Evolutionary conservation across 1,140 invertebrate species (phyloP), one percentile per base, ranked within the genome.

Genomic region (Apis laboriosa): DNA sequence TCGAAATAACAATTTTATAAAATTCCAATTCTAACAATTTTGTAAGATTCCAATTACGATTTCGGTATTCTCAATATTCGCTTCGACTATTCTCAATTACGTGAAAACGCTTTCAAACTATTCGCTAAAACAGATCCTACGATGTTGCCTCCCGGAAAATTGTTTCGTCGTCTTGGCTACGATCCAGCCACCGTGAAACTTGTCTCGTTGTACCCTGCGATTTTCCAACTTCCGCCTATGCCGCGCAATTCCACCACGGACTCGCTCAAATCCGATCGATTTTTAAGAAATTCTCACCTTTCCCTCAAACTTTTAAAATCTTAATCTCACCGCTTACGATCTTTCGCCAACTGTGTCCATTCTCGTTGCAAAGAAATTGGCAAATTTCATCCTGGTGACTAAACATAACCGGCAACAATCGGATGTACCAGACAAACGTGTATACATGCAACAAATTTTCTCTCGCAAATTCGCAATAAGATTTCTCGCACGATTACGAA

Each of bases 131-230:
- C 43, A 58, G n/a, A 19, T 66, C 34, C 58, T 19, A 43, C 56
- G 19, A 9, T n/a, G 53, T 56, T 71, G 28, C n/a, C 56, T 56
- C 60, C 11, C 60, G 17, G 66, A 77, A 77, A 63, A 83, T 83
- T 77, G 74, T 83, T 83, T 83, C 55, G 63, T 34, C 64, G 53
- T 53, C 55, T 71, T 83, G 80, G 80, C 64, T 11, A 43, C 34
- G 67, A 71, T 68, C 78, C 70, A 80, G 21, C 56, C 60, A 21
- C 19, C 49, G 21, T 9, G 21, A 58, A 55, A 80, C 24, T 34
- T 70, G 13, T 61, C 68, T n/a, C 58, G 70, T 60, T 77, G 51
- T 55, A 24, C 63, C 75, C 24, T 15, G 43, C 24, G 60, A 84
- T 61, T 55, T 53, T n/a, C 17, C 53, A 43, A 85, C 55, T 76